Percentiles rank a stretch among this genome's conserved stretches.
These are phyloP conservation scores for Lepeophtheirus nordmannii DNA, from an alignment of 2,888 invertebrate genomes.

Conservation along the genomic window DNA sequence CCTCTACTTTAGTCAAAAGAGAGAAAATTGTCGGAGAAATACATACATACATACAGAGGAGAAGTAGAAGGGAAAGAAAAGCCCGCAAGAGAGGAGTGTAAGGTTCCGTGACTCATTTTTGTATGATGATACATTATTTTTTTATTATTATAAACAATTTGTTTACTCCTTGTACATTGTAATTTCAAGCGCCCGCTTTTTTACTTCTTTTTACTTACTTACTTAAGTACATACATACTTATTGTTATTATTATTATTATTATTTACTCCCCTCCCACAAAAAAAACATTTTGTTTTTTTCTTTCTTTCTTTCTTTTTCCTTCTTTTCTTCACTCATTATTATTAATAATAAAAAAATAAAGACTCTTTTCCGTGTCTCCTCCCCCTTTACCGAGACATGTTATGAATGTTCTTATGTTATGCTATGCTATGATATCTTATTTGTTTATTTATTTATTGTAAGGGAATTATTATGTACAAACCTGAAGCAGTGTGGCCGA, in stretches of 20 bases:
- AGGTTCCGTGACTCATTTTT: background rate
- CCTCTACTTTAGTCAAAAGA: background rate
- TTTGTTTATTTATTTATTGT: too few species aligned
- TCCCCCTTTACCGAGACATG: background rate
- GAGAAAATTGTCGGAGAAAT: background rate
- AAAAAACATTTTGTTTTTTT: background rate
- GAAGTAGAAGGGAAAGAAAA: background rate
- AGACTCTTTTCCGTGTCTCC: background rate
- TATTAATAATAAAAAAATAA: background rate
- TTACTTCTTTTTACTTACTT: background rate
- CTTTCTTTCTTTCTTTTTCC: background rate
- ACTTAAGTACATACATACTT: too few species aligned
- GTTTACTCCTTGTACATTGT: background rate
- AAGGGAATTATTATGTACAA: too few species aligned
- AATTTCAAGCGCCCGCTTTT: background rate
- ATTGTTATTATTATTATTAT: too few species aligned
- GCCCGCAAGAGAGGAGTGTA: background rate
- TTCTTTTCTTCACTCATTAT: background rate
- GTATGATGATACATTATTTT: background rate
- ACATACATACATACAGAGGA: background rate
- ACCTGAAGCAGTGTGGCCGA: constrained; percentile 2
- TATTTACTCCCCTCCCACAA: too few species aligned
- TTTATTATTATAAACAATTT: background rate
- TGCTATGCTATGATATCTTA: too few species aligned
- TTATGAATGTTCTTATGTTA: too few species aligned